A percentile compares a stretch with the other conserved stretches of the same genome.
These are phyloP conservation scores for Gallinago solitaria DNA, from an alignment of 2,797 vertebrate genomes.

Conservation along the genomic window DNA sequence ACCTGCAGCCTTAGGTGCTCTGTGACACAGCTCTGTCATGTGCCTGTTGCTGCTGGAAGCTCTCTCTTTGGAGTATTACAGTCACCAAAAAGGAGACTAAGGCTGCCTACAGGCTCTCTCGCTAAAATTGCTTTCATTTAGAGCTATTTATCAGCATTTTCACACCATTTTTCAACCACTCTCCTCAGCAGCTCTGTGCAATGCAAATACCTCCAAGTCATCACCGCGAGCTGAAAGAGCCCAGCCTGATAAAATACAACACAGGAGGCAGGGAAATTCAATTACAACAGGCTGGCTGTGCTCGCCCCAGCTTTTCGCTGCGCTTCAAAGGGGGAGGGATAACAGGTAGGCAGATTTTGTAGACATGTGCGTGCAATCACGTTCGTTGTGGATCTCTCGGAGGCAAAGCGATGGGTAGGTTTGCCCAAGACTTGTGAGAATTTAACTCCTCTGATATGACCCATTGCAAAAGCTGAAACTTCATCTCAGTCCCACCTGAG, in stretches of 20 bases:
- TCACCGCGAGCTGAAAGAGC: background rate
- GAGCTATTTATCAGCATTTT: conserved; percentile 75
- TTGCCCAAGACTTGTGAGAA: background rate
- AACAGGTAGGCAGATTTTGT: background rate
- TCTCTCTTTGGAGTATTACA: conserved; percentile 15
- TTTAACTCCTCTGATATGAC: background rate
- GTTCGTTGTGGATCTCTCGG: background rate
- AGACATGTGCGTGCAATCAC: background rate
- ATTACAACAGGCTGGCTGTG: background rate
- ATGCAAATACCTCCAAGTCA: conserved; percentile 67
- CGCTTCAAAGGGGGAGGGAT: background rate
- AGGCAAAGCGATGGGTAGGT: background rate
- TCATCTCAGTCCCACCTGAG: background rate
- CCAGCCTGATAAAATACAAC: conserved; percentile 18
- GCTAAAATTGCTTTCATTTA: conserved; percentile 76
- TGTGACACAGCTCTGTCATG: background rate
- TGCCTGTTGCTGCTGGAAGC: conserved; percentile 7
- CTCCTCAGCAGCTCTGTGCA: conserved; percentile 40
- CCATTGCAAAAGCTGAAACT: background rate
- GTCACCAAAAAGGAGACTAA: conserved; percentile 33
- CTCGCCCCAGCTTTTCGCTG: background rate
- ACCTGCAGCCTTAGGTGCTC: background rate
- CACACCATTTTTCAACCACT: conserved; percentile 40
- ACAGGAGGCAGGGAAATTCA: conserved; percentile 6
- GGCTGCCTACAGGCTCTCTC: conserved; percentile 49